Conservation (phyloP, 2,888 invertebrate genomes). For the Calephelis perditalis region DNA sequence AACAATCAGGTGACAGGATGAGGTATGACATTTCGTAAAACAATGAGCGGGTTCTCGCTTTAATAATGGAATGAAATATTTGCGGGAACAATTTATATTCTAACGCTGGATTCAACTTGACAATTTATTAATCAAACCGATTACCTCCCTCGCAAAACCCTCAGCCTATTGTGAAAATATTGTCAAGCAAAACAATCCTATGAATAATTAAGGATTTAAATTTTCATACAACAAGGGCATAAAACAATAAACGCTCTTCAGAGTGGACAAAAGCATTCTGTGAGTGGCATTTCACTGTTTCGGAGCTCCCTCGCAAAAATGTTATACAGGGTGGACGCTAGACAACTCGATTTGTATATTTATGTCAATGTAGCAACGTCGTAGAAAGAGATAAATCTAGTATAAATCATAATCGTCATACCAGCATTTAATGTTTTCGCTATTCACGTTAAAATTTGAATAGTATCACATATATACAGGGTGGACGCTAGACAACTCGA, state of each 20-base stretch:
- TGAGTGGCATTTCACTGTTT: slow-evolving; percentile 56
- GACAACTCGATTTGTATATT: slow-evolving; percentile 15
- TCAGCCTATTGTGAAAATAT: slow-evolving; percentile 76
- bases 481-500: slow-evolving; percentile 33
- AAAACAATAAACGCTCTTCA: slow-evolving; percentile 73
- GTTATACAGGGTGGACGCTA: slow-evolving; percentile 50
- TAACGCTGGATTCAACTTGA: slow-evolving; percentile 75
- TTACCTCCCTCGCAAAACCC: slow-evolving; percentile 69
- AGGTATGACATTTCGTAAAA: slow-evolving; percentile 74
- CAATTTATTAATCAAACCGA: slow-evolving; percentile 79
- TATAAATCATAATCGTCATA: not conserved
- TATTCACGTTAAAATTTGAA: too few relatives aligned
- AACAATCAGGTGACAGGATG: slow-evolving; percentile 75
- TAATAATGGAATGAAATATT: slow-evolving; percentile 75
- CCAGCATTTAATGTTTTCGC: too few relatives aligned
- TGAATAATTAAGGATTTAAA: slow-evolving; percentile 78
- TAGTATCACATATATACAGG: too few relatives aligned
- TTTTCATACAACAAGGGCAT: slow-evolving; percentile 74
- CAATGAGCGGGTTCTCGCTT: slow-evolving; percentile 68
- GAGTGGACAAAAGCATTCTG: slow-evolving; percentile 72
- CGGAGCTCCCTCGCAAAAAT: slow-evolving; percentile 47
- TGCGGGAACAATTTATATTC: slow-evolving; percentile 76
- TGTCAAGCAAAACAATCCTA: slow-evolving; percentile 73
- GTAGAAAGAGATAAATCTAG: not conserved
- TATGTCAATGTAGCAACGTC: slow-evolving; percentile 6